Evolutionary conservation across 2,113 vertebrate species (phyloP), one percentile per base, ranked within the genome.

Genomic region (Gambusia affinis): DNA sequence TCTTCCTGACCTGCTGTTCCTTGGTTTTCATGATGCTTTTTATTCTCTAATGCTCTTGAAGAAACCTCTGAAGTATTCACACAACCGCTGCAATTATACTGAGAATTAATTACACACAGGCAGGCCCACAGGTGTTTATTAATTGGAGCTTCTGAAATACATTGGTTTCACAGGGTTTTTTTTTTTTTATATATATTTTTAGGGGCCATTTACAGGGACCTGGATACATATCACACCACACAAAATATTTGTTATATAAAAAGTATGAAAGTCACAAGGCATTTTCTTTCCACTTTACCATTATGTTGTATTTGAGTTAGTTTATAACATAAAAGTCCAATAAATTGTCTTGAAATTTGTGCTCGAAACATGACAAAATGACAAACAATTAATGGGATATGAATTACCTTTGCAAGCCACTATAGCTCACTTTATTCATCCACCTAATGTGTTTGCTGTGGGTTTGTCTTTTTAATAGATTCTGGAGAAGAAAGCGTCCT

Each of bases 401-500:
- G 44, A 47, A 47, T 47, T 37, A 47, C 17, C 24, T 54, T 54
- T 24, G 19, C 51, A 8, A n/a, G 22, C 8, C 51, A 24, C 51
- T 54, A 17, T 10, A 54, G 51, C 5, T 57, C 22, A 12, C 22
- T 22, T 37, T 35, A 65, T 11, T 65, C 39, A 42, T 42, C 39
- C 39, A 15, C 39, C 39, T 42, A 42, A 42, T 39, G 24, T 39
- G 33, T 65, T 65, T 65, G 64, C 64, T 80, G 80, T 84, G 89
- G 73, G 67, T 62, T 82, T 35, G 85, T 86, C 85, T 72, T 75
- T 80, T 85, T 86, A 88, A 89, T 86, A 71, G 86, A 79, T 85
- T 88, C 76, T 88, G 87, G 83, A 91, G 90, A 82, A 92, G 84
- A 92, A 91, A 88, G 88, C 85, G 91, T 91, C 90, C 91, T 88